Conservation (phyloP, 2,113 vertebrate genomes). For the Puntigrus tetrazona region DNA sequence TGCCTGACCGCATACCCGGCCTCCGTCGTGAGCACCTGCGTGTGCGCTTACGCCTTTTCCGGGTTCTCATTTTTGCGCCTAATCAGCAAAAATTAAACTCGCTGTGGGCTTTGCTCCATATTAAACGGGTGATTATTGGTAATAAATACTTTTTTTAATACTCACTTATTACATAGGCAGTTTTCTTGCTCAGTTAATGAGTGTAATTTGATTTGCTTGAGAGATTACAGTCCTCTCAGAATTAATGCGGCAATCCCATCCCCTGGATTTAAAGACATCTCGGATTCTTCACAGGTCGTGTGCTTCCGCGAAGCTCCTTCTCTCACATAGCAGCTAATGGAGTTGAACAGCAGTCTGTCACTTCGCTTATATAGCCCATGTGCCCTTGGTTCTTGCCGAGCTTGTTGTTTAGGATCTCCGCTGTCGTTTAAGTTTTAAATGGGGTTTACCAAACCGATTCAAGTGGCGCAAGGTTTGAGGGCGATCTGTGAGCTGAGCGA, state of each 20-base stretch:
- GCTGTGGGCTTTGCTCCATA: conserved; percentile 72
- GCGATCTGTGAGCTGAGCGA: not conserved
- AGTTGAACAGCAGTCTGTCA: conserved; percentile 99
- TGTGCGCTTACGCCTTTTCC: conserved; percentile 65
- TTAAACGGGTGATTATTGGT: conserved; percentile 93
- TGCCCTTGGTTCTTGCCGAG: conserved; percentile 95
- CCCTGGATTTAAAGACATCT: conserved; percentile 99
- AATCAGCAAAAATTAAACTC: conserved; percentile 81
- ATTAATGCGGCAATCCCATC: conserved; percentile 98
- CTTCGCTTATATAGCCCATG: conserved; percentile 84
- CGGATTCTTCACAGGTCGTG: conserved; percentile 99
- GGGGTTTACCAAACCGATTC: not conserved
- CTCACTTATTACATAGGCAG: conserved; percentile 98
- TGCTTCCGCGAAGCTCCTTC: conserved; percentile 88
- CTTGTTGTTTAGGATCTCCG: conserved; percentile 84
- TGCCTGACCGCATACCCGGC: conserved; percentile 68
- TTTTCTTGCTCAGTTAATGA: conserved; percentile 98
- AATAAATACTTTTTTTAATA: conserved; percentile 91
- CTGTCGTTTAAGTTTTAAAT: conserved; percentile 16
- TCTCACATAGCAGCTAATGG: conserved; percentile 97
- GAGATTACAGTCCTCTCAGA: conserved; percentile 96
- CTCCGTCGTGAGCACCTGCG: not conserved
- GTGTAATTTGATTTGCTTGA: conserved; percentile 99
- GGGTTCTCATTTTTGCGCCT: conserved; percentile 77
- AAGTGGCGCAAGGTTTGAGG: not conserved